Conservation (phyloP, 2,888 invertebrate species). For the Coecobrya sp. region DNA sequence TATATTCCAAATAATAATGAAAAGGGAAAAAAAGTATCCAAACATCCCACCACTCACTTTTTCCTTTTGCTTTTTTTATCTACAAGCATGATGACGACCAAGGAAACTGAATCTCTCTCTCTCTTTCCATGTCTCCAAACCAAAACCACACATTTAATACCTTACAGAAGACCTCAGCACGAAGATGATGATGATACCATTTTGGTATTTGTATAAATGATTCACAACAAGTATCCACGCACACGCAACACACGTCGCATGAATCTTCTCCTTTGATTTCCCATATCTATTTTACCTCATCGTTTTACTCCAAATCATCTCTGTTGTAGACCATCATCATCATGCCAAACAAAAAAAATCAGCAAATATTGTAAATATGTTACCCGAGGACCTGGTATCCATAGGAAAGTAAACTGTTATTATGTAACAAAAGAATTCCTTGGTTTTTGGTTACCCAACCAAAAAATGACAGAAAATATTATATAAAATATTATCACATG, state of each 20-base stretch:
- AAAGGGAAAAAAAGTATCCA: background rate
- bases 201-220: conserved; percentile 22
- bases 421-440: conserved; percentile 6
- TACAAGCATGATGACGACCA: background rate
- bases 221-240: background rate
- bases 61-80: conserved; percentile 5
- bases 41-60: conserved; percentile 1
- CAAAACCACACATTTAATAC: conserved; percentile 17
- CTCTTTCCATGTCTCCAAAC: background rate
- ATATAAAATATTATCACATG: conserved; percentile 70
- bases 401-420: background rate
- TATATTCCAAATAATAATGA: conserved; percentile 43
- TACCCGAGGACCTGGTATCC: conserved; percentile 2
- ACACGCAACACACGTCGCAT: background rate
- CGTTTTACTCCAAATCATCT: conserved; percentile 52
- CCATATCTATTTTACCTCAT: background rate
- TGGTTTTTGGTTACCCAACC: background rate
- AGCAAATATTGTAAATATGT: conserved; percentile 43
- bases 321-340: background rate
- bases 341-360: conserved; percentile 59
- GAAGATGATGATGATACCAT: conserved; percentile 4
- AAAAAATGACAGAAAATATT: background rate
- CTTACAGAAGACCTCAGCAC: background rate
- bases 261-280: conserved; percentile 2
- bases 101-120: conserved; percentile 21